Conservation (phyloP, 64 coral and sea anemone genomes). For the Stichodactyla mertensii region DNA sequence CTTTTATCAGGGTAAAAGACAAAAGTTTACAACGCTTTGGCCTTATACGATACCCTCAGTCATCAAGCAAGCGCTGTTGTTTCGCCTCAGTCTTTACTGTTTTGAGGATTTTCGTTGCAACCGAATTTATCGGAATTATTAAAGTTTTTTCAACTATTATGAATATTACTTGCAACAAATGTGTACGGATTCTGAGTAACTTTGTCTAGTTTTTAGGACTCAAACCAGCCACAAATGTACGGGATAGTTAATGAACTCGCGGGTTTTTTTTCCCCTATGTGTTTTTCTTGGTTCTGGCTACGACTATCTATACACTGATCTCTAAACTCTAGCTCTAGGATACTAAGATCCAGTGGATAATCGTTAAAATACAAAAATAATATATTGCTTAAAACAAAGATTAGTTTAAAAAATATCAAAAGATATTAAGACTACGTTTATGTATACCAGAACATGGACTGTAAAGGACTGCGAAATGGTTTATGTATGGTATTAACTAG, state of each 20-base stretch:
- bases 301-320: constrained; percentile 2
- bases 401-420: constrained; percentile 30
- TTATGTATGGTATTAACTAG: background rate
- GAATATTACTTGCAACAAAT: too few relatives aligned
- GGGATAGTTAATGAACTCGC: background rate
- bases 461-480: background rate
- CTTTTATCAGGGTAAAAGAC: too few relatives aligned
- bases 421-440: constrained; percentile 13
- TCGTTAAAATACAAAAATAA: constrained; percentile 29
- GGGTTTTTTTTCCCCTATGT: background rate
- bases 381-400: constrained; percentile 33
- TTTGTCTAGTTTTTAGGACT: background rate
- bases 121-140: too few relatives aligned
- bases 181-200: too few relatives aligned
- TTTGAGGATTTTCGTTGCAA: too few relatives aligned
- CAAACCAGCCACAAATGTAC: background rate
- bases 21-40: too few relatives aligned
- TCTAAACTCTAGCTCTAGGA: background rate
- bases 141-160: too few relatives aligned
- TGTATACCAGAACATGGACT: constrained; percentile 5
- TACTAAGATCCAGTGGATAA: background rate
- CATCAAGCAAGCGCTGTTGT: too few relatives aligned
- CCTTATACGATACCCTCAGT: too few relatives aligned
- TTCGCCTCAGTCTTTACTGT: too few relatives aligned
- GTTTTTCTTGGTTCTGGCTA: background rate